Conservation (phyloP, 37 sponge, comb jelly and placozoan species). For the Dysidea cf. avara region DNA sequence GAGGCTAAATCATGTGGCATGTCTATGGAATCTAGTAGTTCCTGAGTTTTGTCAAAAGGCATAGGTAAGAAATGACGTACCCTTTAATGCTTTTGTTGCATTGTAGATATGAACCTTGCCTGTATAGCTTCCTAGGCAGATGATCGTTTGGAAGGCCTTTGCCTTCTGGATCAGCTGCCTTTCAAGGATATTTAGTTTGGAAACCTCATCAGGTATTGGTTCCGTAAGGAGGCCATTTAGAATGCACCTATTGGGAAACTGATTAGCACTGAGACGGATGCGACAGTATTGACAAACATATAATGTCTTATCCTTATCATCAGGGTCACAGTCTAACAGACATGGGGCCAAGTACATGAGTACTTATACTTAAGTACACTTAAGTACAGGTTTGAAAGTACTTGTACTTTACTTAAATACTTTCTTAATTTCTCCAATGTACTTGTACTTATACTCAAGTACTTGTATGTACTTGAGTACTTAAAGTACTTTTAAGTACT, state of each 20-base stretch:
- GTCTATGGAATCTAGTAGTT: conserved; percentile 25
- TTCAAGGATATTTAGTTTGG: conserved; percentile 34
- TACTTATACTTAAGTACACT: no score
- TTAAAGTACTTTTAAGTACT: no score
- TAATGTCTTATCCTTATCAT: background rate
- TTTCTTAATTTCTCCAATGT: no score
- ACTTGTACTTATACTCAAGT: no score
- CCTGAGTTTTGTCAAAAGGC: conserved; percentile 37
- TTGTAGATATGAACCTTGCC: conserved; percentile 46
- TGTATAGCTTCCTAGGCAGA: conserved; percentile 57
- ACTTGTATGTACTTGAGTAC: no score
- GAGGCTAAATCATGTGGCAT: no score
- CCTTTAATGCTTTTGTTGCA: conserved; percentile 40
- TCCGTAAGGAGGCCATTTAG: conserved; percentile 76
- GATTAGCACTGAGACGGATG: conserved; percentile 10
- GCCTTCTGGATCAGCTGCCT: conserved; percentile 55
- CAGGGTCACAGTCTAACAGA: conserved; percentile 4
- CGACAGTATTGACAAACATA: conserved; percentile 60
- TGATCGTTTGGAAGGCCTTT: conserved; percentile 53
- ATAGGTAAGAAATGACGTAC: conserved; percentile 41
- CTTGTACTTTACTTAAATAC: no score
- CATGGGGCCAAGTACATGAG: no score
- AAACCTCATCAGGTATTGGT: conserved; percentile 60
- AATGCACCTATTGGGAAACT: conserved; percentile 58
- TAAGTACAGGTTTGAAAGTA: no score